Percentiles rank a stretch among this genome's conserved stretches.
phyloP scores from a whole-genome alignment of 2,888 invertebrate species.

The Oscheius onirici region DNA sequence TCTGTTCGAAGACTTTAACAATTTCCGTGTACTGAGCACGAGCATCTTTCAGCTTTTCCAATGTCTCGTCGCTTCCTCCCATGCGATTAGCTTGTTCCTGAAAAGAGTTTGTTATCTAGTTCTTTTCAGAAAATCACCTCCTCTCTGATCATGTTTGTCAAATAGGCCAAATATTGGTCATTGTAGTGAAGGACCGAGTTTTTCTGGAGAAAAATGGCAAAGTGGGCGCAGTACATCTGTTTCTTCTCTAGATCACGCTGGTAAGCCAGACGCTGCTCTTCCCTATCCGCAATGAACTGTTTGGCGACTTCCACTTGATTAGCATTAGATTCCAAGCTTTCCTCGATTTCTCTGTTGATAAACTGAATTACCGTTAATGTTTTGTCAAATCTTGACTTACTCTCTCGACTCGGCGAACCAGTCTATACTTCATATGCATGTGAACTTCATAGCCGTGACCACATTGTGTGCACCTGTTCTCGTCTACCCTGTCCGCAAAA shows the following conservation, averaged over 20 bases:
- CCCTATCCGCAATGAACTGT: background rate
- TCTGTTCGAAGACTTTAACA: background rate
- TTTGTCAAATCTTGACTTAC: background rate
- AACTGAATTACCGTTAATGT: too few relatives aligned
- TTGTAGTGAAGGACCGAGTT: slow-evolving; percentile 18
- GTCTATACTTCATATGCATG: slow-evolving; percentile 7
- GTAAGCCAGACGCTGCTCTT: background rate
- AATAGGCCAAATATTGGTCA: slow-evolving; percentile 9
- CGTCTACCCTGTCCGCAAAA: background rate
- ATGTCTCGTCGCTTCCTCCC: background rate
- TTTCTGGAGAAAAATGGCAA: slow-evolving; percentile 16
- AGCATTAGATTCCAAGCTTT: background rate
- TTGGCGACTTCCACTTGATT: background rate
- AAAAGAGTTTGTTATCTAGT: background rate
- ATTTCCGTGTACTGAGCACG: background rate
- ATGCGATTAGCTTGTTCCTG: background rate
- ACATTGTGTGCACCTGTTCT: background rate
- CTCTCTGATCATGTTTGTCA: slow-evolving; percentile 3
- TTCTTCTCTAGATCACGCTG: background rate
- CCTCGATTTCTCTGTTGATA: background rate
- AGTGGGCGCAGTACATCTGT: slow-evolving; percentile 13
- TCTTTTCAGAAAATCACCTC: background rate
- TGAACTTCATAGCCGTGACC: background rate
- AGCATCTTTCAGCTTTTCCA: background rate
- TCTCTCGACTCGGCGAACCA: background rate